These are phyloP conservation scores for Pollenia amentaria DNA, from an alignment of 2,888 invertebrate genomes.

Conservation along the genomic window DNA sequence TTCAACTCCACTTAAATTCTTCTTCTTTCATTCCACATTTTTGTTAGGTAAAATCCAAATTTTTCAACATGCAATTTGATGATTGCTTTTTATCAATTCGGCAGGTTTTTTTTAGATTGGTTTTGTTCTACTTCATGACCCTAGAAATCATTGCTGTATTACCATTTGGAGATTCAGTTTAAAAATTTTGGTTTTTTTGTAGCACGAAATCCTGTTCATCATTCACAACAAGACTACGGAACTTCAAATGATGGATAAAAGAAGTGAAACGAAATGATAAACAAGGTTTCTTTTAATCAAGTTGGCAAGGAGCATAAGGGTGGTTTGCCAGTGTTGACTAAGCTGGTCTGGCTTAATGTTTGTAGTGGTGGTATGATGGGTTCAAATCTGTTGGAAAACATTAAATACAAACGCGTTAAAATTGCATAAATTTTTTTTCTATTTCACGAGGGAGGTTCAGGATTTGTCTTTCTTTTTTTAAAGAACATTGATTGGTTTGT, in stretches of 20 bases:
- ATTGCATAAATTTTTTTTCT: slow-evolving; percentile 37
- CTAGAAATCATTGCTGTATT: slow-evolving; percentile 25
- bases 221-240: slow-evolving; percentile 25
- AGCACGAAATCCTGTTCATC: slow-evolving; percentile 7
- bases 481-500: slow-evolving; percentile 69
- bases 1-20: slow-evolving; percentile 15
- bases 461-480: slow-evolving; percentile 13
- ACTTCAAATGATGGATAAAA: slow-evolving; percentile 13
- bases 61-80: slow-evolving; percentile 25
- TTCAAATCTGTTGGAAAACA: slow-evolving; percentile 68
- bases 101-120: not conserved
- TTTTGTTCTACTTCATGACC: not conserved
- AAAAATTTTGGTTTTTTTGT: slow-evolving; percentile 27
- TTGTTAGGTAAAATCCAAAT: slow-evolving; percentile 10
- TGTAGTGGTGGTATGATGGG: slow-evolving; percentile 17
- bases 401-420: slow-evolving; percentile 65
- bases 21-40: not conserved
- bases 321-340: not conserved
- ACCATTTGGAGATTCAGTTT: slow-evolving; percentile 10
- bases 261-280: slow-evolving; percentile 6
- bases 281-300: slow-evolving; percentile 61
- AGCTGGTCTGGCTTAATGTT: not conserved
- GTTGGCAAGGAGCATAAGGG: slow-evolving; percentile 40
- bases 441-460: not conserved
- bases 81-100: slow-evolving; percentile 58